Conservation (phyloP, 1,140 invertebrate genomes). For the Lepidostoma basale region DNA sequence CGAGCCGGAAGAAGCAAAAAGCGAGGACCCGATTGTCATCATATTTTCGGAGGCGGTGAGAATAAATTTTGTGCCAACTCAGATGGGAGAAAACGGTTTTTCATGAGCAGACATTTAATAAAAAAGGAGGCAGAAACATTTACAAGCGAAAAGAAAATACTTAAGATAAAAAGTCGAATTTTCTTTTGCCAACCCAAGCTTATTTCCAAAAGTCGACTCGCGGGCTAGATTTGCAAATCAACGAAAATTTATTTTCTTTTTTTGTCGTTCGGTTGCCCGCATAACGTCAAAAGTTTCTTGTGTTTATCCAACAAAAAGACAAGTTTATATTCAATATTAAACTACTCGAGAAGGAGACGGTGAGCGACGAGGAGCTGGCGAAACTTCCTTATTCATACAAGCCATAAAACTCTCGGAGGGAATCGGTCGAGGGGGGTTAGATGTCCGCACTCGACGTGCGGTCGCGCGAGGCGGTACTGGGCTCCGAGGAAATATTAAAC, state of each 20-base stretch:
- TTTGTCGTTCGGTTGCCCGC: conserved; percentile 40
- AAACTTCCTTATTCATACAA: conserved; percentile 17
- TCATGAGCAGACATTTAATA: conserved; percentile 39
- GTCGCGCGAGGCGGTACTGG: no score
- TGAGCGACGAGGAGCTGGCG: not conserved
- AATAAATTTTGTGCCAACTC: conserved; percentile 36
- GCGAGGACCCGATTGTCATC: conserved; percentile 26
- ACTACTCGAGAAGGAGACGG: conserved; percentile 32
- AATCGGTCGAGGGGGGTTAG: not conserved
- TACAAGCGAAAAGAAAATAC: conserved; percentile 44
- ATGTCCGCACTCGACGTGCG: no score
- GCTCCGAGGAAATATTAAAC: no score
- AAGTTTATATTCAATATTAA: conserved; percentile 45
- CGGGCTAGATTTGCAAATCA: conserved; percentile 45
- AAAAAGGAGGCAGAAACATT: conserved; percentile 44
- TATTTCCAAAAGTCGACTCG: conserved; percentile 41
- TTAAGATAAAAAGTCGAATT: conserved; percentile 43
- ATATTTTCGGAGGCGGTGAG: conserved; percentile 33
- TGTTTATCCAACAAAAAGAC: conserved; percentile 39
- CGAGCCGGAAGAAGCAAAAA: conserved; percentile 14
- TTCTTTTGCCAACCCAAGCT: conserved; percentile 43
- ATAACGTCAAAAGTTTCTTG: conserved; percentile 33
- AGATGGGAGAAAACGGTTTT: conserved; percentile 26
- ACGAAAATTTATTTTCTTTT: conserved; percentile 47
- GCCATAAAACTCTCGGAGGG: conserved; percentile 14